These are phyloP conservation scores for Cephalophus harveyi DNA, from an alignment of 2,113 vertebrate genomes.

Conservation along the genomic window DNA sequence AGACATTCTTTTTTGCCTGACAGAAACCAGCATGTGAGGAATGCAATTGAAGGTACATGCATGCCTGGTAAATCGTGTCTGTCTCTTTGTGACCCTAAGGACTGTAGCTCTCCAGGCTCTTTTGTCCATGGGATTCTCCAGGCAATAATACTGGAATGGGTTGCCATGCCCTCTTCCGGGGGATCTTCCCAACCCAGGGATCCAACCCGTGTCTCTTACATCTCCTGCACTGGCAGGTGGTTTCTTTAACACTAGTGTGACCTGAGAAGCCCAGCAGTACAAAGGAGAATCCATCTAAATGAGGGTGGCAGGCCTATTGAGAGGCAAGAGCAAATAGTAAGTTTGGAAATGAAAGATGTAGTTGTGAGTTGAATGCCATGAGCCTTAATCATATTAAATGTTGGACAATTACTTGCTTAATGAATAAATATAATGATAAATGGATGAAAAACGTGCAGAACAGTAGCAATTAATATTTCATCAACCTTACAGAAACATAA, in stretches of 20 bases:
- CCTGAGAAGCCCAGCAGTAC: background rate
- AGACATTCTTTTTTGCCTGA: background rate
- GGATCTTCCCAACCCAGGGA: background rate
- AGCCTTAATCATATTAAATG: background rate
- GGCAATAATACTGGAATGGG: background rate
- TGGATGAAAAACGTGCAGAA: background rate
- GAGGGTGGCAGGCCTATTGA: background rate
- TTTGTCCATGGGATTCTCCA: background rate
- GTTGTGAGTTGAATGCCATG: background rate
- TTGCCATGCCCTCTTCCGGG: background rate
- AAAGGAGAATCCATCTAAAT: background rate
- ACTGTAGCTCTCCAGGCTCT: background rate
- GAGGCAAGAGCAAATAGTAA: background rate
- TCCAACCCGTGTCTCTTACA: background rate
- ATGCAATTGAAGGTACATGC: background rate
- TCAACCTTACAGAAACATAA: background rate
- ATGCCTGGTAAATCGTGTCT: background rate
- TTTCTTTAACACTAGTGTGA: background rate
- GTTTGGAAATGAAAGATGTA: background rate
- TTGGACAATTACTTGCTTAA: background rate
- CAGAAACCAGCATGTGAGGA: background rate
- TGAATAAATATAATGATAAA: slow-evolving; percentile 26
- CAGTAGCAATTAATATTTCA: background rate
- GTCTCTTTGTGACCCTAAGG: background rate
- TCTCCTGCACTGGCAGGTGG: background rate